A percentile compares a stretch with the other conserved stretches of the same genome.
These are phyloP conservation scores for Ferdinandea cuprea DNA, from an alignment of 2,888 invertebrate genomes.

Conservation along the genomic window DNA sequence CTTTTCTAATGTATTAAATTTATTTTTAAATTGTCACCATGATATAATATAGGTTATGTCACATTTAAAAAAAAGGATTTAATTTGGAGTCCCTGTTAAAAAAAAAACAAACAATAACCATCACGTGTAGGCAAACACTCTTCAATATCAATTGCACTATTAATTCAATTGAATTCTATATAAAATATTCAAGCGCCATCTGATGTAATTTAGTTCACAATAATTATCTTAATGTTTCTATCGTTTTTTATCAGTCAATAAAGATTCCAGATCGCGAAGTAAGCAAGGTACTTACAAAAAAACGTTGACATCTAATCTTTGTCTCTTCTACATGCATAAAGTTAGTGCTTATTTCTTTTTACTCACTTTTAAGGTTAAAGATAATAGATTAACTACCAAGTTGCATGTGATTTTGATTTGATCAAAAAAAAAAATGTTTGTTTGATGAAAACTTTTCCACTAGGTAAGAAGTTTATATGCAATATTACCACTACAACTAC, in stretches of 20 bases:
- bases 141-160: too few species aligned
- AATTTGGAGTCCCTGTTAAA: too few species aligned
- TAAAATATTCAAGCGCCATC: constrained; percentile 15
- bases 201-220: not conserved
- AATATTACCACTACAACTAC: constrained; percentile 6
- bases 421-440: too few species aligned
- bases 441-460: constrained; percentile 29
- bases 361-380: constrained; percentile 8
- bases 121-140: too few species aligned
- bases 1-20: too few species aligned
- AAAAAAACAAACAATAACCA: too few species aligned
- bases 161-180: too few species aligned
- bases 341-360: not conserved
- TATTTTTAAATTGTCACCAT: too few species aligned
- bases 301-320: too few species aligned
- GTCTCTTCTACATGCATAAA: not conserved
- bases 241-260: not conserved
- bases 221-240: not conserved
- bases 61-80: too few species aligned
- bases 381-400: constrained; percentile 21
- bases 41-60: too few species aligned
- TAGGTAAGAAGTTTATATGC: constrained; percentile 17
- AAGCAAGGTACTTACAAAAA: too few species aligned
- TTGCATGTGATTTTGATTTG: constrained; percentile 61
- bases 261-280: not conserved